Evolutionary conservation across 2,113 vertebrate species (phyloP).

Genomic region (Notothenia coriiceps): DNA sequence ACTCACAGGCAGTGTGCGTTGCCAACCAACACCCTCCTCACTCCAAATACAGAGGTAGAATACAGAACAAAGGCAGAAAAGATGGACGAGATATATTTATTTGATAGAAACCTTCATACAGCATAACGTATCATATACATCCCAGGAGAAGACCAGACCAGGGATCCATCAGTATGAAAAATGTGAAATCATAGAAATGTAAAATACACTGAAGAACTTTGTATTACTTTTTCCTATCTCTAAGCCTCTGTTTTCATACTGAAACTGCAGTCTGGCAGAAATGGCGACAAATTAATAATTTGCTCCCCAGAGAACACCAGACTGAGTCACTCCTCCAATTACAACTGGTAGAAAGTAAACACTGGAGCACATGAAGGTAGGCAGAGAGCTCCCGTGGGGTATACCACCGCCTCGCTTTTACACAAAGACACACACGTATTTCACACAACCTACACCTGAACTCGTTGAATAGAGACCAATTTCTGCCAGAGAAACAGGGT

Average conservation of each 20-base stretch:
- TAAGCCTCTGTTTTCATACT: conserved; percentile 31
- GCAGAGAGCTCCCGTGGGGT: conserved; percentile 50
- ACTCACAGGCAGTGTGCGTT: conserved; percentile 74
- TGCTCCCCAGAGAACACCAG: conserved; percentile 52
- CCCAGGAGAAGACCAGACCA: background rate
- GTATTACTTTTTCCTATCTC: conserved; percentile 22
- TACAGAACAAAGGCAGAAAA: conserved; percentile 17
- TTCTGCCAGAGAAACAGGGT: conserved; percentile 62
- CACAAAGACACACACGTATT: conserved; percentile 22
- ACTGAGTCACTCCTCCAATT: conserved; percentile 71
- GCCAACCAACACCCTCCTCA: conserved; percentile 62
- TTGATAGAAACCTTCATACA: background rate
- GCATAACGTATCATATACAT: background rate
- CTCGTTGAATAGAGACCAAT: conserved; percentile 34
- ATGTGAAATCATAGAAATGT: conserved; percentile 14
- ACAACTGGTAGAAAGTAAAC: conserved; percentile 61
- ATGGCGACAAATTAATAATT: conserved; percentile 67
- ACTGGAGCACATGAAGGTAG: conserved; percentile 58
- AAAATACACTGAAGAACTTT: conserved; percentile 11
- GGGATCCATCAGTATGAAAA: background rate
- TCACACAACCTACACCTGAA: conserved; percentile 12
- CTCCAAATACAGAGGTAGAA: conserved; percentile 39
- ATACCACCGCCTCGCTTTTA: conserved; percentile 19
- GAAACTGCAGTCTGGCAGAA: conserved; percentile 57
- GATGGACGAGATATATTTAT: background rate